phyloP scores from a whole-genome alignment of 1,140 invertebrate genomes.

The Drosophila willistoni region DNA sequence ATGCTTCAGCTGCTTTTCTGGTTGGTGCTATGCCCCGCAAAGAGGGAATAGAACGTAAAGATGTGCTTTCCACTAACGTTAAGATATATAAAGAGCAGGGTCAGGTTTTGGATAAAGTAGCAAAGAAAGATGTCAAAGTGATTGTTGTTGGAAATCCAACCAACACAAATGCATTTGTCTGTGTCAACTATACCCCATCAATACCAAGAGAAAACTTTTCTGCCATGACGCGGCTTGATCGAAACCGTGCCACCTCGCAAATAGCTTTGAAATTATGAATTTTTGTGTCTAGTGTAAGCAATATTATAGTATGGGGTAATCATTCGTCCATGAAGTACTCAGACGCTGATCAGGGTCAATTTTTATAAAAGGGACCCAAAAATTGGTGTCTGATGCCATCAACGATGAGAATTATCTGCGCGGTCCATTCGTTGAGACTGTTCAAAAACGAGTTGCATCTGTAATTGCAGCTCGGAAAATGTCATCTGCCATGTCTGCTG shows the following conservation, averaged over 20 bases:
- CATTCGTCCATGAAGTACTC: constrained; percentile 99
- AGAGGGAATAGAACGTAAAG: constrained; percentile 99
- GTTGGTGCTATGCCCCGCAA: constrained; percentile 99
- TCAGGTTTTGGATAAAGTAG: constrained; percentile 95
- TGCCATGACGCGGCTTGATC: constrained; percentile 99
- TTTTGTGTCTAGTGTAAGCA: constrained; percentile 90
- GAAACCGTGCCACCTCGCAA: constrained; percentile 96
- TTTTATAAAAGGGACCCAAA: constrained; percentile 84
- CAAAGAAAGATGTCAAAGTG: constrained; percentile 97
- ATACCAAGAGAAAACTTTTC: constrained; percentile 99
- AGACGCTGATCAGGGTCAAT: constrained; percentile 94
- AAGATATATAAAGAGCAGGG: constrained; percentile 99
- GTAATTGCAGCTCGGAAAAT: constrained; percentile 99
- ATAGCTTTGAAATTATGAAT: constrained; percentile 88
- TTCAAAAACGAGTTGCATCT: constrained; percentile 98
- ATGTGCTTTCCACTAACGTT: constrained; percentile 97
- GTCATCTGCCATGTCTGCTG: constrained; percentile 99
- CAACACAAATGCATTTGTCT: constrained; percentile 99
- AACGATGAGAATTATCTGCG: constrained; percentile 90
- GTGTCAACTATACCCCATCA: constrained; percentile 97
- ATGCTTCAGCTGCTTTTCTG: constrained; percentile 98
- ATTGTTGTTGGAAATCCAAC: constrained; percentile 99
- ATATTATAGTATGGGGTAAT: constrained; percentile 99
- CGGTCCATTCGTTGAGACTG: constrained; percentile 93
- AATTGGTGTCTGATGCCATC: constrained; percentile 88